Evolutionary conservation across 2,888 invertebrate genomes (phyloP).

Genomic region (Athetis lepigone): DNA sequence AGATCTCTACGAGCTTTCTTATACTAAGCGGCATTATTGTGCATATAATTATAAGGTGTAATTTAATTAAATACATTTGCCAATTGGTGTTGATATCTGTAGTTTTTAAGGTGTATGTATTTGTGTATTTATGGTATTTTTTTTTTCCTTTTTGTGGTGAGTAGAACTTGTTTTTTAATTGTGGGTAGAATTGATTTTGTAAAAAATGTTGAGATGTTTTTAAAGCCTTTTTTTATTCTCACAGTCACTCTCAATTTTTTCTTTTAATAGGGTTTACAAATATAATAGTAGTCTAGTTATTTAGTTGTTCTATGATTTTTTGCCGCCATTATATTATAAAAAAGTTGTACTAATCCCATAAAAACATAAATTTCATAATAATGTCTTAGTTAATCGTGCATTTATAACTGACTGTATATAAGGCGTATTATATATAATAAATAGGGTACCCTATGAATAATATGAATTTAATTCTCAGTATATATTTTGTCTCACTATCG

Average conservation of each 20-base stretch:
- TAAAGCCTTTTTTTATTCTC: too few relatives aligned
- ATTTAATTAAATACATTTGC: conserved; percentile 39
- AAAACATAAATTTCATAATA: conserved; percentile 15
- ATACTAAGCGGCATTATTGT: conserved; percentile 29
- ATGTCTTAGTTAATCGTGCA: conserved; percentile 32
- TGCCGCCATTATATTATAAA: too few relatives aligned
- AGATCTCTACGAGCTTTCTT: conserved; percentile 53
- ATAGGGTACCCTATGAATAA: conserved; percentile 13
- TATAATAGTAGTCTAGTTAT: too few relatives aligned
- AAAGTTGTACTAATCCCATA: conserved; percentile 19
- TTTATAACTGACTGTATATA: conserved; percentile 47
- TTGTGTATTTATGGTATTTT: conserved; percentile 6
- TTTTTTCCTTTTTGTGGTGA: background rate
- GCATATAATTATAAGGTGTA: conserved; percentile 43
- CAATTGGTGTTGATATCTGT: conserved; percentile 45
- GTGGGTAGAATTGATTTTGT: too few relatives aligned
- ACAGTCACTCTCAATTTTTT: too few relatives aligned
- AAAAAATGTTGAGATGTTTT: too few relatives aligned
- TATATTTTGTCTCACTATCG: conserved; percentile 5
- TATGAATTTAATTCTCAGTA: conserved; percentile 53
- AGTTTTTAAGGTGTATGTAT: conserved; percentile 25
- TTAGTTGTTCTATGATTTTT: too few relatives aligned
- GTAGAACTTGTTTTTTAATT: conserved; percentile 15
- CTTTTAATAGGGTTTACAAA: too few relatives aligned
- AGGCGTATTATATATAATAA: background rate